Percentiles rank a stretch among this genome's conserved stretches.
phyloP scores from a whole-genome alignment of 1,140 invertebrate genomes.

The Spodoptera frugiperda region DNA sequence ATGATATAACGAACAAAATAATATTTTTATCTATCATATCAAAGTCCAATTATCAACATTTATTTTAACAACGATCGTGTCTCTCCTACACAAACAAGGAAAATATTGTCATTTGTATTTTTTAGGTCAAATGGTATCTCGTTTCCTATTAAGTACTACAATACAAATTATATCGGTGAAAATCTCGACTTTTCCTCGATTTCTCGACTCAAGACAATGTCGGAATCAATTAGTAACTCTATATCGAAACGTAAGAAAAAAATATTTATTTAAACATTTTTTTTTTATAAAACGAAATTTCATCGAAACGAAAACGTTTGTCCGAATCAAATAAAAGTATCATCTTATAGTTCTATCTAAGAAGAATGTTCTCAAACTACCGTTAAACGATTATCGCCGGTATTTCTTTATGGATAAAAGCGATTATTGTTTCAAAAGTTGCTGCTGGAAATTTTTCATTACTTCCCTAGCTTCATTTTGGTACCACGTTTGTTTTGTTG shows the following conservation, averaged over 20 bases:
- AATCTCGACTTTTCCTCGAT: not conserved
- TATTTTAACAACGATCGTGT: not conserved
- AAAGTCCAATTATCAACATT: too few relatives aligned
- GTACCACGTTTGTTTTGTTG: constrained; percentile 48
- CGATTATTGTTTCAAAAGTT: constrained; percentile 47
- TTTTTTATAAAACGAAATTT: constrained; percentile 1
- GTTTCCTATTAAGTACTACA: constrained; percentile 12
- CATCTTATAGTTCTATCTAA: constrained; percentile 25
- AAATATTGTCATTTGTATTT: constrained; percentile 9
- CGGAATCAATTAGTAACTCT: constrained; percentile 40
- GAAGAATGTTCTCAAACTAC: constrained; percentile 9
- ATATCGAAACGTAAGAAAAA: constrained; percentile 22
- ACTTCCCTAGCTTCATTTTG: constrained; percentile 43
- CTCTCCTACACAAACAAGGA: not conserved
- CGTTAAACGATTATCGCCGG: constrained; percentile 26
- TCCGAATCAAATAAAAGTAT: constrained; percentile 42
- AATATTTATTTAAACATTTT: not conserved
- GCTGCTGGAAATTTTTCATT: constrained; percentile 48
- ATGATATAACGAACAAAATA: too few relatives aligned
- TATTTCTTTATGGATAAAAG: constrained; percentile 28
- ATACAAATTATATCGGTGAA: not conserved
- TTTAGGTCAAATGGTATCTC: not conserved
- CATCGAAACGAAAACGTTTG: constrained; percentile 29
- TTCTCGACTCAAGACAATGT: not conserved
- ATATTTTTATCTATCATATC: too few relatives aligned